Evolutionary conservation across 2,113 vertebrate genomes (phyloP).

Genomic region (Carassius gibelio): DNA sequence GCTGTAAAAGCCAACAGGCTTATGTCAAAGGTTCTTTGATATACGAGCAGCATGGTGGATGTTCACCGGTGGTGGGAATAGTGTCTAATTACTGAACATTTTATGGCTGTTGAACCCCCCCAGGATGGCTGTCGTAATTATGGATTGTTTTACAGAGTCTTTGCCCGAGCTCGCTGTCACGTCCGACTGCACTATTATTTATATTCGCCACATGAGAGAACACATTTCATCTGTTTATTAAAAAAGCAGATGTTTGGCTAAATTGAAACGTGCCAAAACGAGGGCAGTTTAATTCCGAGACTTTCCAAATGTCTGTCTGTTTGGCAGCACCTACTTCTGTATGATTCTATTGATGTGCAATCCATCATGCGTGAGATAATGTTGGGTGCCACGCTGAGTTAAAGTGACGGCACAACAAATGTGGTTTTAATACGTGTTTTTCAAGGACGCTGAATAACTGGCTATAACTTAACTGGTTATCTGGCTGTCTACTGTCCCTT

Average conservation of each 20-base stretch:
- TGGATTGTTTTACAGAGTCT: not conserved
- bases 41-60: not conserved
- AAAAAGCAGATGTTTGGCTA: constrained; percentile 32
- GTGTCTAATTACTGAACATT: not conserved
- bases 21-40: not conserved
- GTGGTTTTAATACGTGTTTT: constrained; percentile 27
- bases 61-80: not conserved
- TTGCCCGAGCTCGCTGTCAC: not conserved
- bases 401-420: constrained; percentile 26
- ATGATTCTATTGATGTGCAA: constrained; percentile 19
- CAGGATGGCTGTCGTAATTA: not conserved
- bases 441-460: not conserved
- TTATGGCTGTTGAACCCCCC: not conserved
- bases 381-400: constrained; percentile 14
- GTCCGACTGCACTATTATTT: not conserved
- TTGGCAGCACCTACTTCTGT: constrained; percentile 18
- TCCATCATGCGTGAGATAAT: constrained; percentile 31
- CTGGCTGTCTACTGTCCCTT: not conserved
- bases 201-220: not conserved
- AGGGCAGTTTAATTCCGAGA: constrained; percentile 9
- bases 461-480: not conserved
- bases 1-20: constrained; percentile 19
- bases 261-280: not conserved
- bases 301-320: constrained; percentile 24
- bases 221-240: constrained; percentile 2